Conservation (phyloP, 2,888 invertebrate species). For the Embidobia sp. region DNA sequence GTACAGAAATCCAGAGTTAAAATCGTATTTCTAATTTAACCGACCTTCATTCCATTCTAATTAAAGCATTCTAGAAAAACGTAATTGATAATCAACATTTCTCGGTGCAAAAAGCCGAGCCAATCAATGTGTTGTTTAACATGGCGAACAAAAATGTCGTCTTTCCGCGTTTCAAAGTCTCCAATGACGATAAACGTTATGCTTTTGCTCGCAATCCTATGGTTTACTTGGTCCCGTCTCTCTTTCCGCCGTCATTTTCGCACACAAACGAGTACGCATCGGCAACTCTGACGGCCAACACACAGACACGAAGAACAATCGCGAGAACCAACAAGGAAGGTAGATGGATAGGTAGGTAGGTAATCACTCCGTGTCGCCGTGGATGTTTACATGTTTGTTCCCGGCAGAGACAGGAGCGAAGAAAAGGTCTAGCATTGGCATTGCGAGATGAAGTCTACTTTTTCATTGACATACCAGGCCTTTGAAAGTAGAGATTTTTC, state of each 20-base stretch:
- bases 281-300: constrained; percentile 11
- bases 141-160: constrained; percentile 22
- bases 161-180: constrained; percentile 19
- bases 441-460: constrained; percentile 61
- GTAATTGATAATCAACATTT: constrained; percentile 31
- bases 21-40: too few relatives aligned
- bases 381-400: constrained; percentile 71
- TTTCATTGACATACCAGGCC: constrained; percentile 57
- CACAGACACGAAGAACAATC: constrained; percentile 34
- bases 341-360: constrained; percentile 48
- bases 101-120: constrained; percentile 4
- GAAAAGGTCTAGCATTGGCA: constrained; percentile 64
- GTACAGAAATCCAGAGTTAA: too few relatives aligned
- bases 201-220: constrained; percentile 40
- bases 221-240: constrained; percentile 17
- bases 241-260: constrained; percentile 22
- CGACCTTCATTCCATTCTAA: constrained; percentile 2
- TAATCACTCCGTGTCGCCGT: constrained; percentile 71
- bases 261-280: constrained; percentile 30
- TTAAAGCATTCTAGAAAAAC: constrained; percentile 4
- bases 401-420: constrained; percentile 57
- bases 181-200: constrained; percentile 55
- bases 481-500: constrained; percentile 55
- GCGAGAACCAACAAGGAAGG: constrained; percentile 47
- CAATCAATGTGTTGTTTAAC: constrained; percentile 42